phyloP scores from a whole-genome alignment of 23 tunicate genomes.

The Ciona savignyi region DNA sequence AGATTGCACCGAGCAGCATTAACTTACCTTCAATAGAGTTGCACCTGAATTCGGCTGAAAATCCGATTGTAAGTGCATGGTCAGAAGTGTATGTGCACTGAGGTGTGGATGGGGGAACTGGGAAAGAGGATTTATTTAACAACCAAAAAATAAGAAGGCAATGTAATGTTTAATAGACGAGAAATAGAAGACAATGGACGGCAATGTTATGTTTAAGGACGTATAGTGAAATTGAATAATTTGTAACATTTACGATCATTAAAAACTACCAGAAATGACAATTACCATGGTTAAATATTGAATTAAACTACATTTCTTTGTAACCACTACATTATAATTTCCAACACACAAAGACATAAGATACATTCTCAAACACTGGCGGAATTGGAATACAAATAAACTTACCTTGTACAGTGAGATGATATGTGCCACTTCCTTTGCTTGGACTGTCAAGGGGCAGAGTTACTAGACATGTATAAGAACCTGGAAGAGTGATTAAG shows the following conservation, averaged over 20 bases:
- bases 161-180: not conserved
- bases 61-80: slow-evolving; percentile 36
- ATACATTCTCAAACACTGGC: too few species aligned
- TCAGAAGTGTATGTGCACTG: slow-evolving; percentile 48
- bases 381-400: too few species aligned
- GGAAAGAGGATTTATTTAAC: too few species aligned
- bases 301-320: not conserved
- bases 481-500: slow-evolving; percentile 34
- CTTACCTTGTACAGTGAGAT: slow-evolving; percentile 27
- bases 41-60: slow-evolving; percentile 40
- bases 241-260: not conserved
- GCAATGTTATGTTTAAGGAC: not conserved
- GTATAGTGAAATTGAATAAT: not conserved
- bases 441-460: slow-evolving; percentile 15
- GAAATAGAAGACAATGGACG: not conserved
- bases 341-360: too few species aligned
- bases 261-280: not conserved
- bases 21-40: slow-evolving; percentile 30
- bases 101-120: slow-evolving; percentile 55
- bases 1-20: not conserved
- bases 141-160: not conserved
- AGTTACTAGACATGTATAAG: slow-evolving; percentile 17
- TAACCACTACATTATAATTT: too few species aligned
- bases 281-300: not conserved
- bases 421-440: slow-evolving; percentile 7